phyloP scores from a whole-genome alignment of 2,797 vertebrate species.

The Arrhamphus sclerolepis region DNA sequence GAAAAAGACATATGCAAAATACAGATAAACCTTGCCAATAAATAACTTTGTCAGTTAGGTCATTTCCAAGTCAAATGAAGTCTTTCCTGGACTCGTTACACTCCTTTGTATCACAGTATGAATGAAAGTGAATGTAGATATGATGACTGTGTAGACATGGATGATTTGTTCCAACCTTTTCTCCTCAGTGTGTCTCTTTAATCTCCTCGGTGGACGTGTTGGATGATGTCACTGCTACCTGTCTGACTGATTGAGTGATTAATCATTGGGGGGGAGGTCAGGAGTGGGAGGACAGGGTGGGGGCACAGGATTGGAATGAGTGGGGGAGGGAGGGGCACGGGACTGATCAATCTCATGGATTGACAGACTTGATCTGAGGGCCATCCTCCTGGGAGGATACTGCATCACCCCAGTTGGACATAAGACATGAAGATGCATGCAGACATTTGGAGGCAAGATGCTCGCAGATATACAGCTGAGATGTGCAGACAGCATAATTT shows the following conservation, averaged over 20 bases:
- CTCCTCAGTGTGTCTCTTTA: constrained; percentile 13
- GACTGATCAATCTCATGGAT: constrained; percentile 75
- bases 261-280: constrained; percentile 59
- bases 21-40: no score
- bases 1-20: no score
- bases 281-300: constrained; percentile 51
- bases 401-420: constrained; percentile 34
- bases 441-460: not conserved
- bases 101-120: no score
- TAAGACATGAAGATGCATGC: constrained; percentile 6
- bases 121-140: no score
- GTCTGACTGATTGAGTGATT: constrained; percentile 70
- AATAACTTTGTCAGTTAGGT: no score
- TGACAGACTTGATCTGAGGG: constrained; percentile 60
- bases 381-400: constrained; percentile 59
- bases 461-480: not conserved
- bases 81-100: no score
- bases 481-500: not conserved
- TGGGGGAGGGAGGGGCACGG: constrained; percentile 51
- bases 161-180: no score
- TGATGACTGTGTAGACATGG: no score
- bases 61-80: no score
- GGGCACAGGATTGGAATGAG: constrained; percentile 59
- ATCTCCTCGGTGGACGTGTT: constrained; percentile 12
- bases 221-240: constrained; percentile 66